These are phyloP conservation scores for Lepus townsendii DNA, from an alignment of 2,797 vertebrate species.

Conservation along the genomic window DNA sequence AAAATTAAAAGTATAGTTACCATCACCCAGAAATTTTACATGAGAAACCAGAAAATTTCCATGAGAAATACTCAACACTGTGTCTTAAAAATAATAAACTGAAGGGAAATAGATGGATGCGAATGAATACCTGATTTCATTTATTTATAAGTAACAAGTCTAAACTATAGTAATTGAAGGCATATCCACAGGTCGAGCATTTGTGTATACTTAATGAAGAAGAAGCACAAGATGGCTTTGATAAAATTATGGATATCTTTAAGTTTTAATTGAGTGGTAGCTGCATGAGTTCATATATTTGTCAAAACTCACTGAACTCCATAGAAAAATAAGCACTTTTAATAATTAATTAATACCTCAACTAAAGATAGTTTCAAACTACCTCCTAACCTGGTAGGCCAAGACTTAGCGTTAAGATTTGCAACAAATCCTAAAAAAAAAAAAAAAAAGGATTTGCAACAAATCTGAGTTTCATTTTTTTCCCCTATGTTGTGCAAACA, in stretches of 20 bases:
- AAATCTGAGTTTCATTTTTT: not conserved
- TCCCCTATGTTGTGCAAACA: not conserved
- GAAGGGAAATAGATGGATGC: not conserved
- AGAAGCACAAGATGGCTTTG: not conserved
- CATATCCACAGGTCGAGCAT: not conserved
- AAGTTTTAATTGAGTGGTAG: not conserved
- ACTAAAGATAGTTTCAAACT: not conserved
- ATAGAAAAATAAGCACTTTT: not conserved
- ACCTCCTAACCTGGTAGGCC: not conserved
- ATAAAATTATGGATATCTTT: not conserved
- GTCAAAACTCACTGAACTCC: not conserved
- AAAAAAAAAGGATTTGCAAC: not conserved
- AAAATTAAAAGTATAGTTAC: not conserved
- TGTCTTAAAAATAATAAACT: not conserved
- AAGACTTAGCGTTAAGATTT: not conserved
- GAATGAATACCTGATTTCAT: not conserved
- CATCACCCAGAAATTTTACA: not conserved
- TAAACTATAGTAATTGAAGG: not conserved
- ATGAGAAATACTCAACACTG: not conserved
- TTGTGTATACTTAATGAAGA: not conserved
- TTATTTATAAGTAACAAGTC: slow-evolving; percentile 4
- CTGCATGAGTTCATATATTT: not conserved
- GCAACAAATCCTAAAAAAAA: not conserved
- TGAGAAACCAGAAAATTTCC: not conserved
- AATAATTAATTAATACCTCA: not conserved